Evolutionary conservation across 2,797 vertebrate genomes (phyloP), one percentile per base, ranked within the genome.

Genomic region (Muscicapa comitata): DNA sequence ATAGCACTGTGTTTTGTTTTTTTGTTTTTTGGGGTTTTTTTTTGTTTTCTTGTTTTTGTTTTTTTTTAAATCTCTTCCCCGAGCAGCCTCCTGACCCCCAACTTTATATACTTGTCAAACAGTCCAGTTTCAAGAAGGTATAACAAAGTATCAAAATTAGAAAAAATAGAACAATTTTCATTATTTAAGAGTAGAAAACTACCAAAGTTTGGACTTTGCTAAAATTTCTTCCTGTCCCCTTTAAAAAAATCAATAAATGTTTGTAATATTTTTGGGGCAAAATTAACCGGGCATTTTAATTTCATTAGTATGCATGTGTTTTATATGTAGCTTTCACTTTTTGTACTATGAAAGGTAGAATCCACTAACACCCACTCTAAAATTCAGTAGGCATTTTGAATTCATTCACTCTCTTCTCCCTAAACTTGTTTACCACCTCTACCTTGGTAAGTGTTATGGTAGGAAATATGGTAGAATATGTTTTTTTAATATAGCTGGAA

Each of bases 41-140:
- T 38, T 38, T 38, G 5, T 38, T 38, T 38, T 13, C 11, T 37
- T 9, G 35, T 37, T 37, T 37, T 70, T 65, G 1, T 15, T 29
- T 17, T 17, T 48, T 55, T 31, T 35, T 2, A 6, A 68, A 71
- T 35, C 15, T 53, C 12, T 42, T 7, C 17, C 8, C 11, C 6
- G 11, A 11, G 4, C 12, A 14, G 3, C 6, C 10, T 29, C 6
- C 24, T 11, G 6, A 23, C 5, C 3, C 16, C 13, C 16, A 24
- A 8, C 8, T 54, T 37, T 40, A 50, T 73, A 58, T 50, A 11
- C 24, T 66, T 70, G 13, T 23, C 29, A 66, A 35, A 45, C 40
- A 50, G 20, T 24, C 23, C 38, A 31, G 20, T 72, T 51, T 59
- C 24, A 71, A 54, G 47, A 79, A 66, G 11, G 26, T 35, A 20